Evolutionary conservation across 2,113 vertebrate genomes (phyloP), one percentile per base, ranked within the genome.

Genomic region (Brachyhypopomus occidentalis): DNA sequence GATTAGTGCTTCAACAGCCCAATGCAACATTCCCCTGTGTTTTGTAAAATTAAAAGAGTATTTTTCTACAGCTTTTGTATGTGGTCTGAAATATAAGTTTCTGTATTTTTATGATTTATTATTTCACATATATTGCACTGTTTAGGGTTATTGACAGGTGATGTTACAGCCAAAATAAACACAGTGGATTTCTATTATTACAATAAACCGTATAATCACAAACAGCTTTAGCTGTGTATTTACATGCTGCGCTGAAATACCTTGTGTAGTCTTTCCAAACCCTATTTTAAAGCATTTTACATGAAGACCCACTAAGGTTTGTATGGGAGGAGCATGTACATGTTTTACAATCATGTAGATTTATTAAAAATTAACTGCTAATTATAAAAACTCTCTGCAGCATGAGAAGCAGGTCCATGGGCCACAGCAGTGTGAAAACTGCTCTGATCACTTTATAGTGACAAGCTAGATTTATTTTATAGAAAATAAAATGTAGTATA

Each of bases 1-100:
- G 22, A 56, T 34, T 48, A 73, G 59, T 85, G 80, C 75, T 83
- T 84, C 27, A 75, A 30, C 56, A 77, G 80, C 79, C 71, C 67
- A 85, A 82, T 83, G 88, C 82, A 86, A 92, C 92, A 90, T 91
- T 92, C 92, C 91, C 74, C 84, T 79, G 41, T 71, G 83, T 81
- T 85, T 79, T 91, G 87, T 90, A 90, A 86, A 91, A 52, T 94
- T 94, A 93, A 94, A 94, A 41, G 38, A 75, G 86, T 93, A 91
- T 93, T 94, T 94, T 95, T 95, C 84, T 94, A 94, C 86, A 86
- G 88, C 72, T 86, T 89, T 92, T 89, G 60, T 87, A 87, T 81
- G 75, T 89, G 48, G 75, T 78, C 60, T 55, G 67, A 72, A 56
- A 22, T 67, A 36, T 34, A 22, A 34, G 41, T 84, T 80, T 17